These are phyloP conservation scores for Lissocephala sabroskyi DNA, from an alignment of 2,888 invertebrate genomes.

Conservation along the genomic window DNA sequence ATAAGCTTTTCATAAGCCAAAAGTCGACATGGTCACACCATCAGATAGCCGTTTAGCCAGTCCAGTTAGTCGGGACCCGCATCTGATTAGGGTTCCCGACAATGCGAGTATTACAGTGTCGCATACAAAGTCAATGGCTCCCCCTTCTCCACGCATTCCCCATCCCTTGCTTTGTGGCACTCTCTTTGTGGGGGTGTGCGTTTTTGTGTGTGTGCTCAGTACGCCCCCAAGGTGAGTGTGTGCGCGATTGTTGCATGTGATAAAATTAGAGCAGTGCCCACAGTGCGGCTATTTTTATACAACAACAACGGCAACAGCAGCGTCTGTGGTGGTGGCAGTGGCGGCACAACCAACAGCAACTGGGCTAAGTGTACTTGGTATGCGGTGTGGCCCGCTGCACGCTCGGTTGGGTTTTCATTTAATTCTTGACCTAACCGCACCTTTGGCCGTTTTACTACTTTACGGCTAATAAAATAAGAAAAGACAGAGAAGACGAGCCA, in stretches of 20 bases:
- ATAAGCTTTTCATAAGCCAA: too few species aligned
- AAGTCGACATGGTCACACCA: too few species aligned
- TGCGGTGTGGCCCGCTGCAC: slow-evolving; percentile 28
- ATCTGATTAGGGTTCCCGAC: too few species aligned
- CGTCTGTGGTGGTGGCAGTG: too few species aligned
- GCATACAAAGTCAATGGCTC: too few species aligned
- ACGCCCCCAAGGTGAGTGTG: slow-evolving; percentile 9
- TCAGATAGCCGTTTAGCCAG: too few species aligned
- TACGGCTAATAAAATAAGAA: slow-evolving; percentile 51
- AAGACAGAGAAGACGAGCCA: slow-evolving; percentile 16
- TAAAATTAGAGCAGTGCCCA: slow-evolving; percentile 48
- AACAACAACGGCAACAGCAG: slow-evolving; percentile 8
- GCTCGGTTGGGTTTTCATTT: slow-evolving; percentile 42
- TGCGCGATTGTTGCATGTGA: slow-evolving; percentile 53
- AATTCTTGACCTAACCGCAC: slow-evolving; percentile 44
- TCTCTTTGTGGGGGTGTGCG: too few species aligned
- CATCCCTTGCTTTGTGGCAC: too few species aligned
- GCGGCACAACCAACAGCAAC: slow-evolving; percentile 32
- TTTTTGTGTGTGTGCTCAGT: too few species aligned
- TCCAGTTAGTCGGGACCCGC: too few species aligned
- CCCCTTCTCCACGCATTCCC: too few species aligned
- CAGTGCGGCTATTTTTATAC: slow-evolving; percentile 31
- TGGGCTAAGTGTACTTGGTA: slow-evolving; percentile 35
- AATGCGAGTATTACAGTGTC: too few species aligned
- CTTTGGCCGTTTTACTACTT: slow-evolving; percentile 4